phyloP scores from a whole-genome alignment of 2,888 invertebrate species.

The Masnerella sp. region DNA sequence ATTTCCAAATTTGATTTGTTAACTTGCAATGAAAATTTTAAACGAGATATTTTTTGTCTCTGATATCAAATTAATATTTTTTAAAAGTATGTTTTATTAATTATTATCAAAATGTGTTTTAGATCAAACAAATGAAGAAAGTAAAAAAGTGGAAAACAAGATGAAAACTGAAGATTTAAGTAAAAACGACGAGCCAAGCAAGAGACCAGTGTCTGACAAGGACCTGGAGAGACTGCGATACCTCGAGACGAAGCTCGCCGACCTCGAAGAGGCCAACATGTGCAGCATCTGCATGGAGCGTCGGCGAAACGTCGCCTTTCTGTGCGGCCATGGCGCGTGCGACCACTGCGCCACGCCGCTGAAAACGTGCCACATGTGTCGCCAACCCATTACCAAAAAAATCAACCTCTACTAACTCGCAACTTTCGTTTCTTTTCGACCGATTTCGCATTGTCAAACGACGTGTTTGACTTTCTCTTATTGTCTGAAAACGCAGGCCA shows the following conservation, averaged over 20 bases:
- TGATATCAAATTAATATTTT: no score
- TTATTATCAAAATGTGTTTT: no score
- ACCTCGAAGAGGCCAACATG: conserved; percentile 91
- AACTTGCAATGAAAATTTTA: no score
- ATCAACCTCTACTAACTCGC: conserved; percentile 80
- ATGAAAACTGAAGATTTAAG: conserved; percentile 56
- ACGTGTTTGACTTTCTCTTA: not conserved
- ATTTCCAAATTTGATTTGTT: no score
- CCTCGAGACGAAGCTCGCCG: conserved; percentile 88
- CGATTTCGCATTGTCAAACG: conserved; percentile 24
- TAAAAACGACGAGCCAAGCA: conserved; percentile 52
- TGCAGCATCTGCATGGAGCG: conserved; percentile 94
- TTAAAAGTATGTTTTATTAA: no score
- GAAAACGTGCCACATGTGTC: conserved; percentile 91
- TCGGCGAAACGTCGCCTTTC: conserved; percentile 87
- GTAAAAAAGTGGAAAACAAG: conserved; percentile 26
- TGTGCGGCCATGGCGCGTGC: conserved; percentile 94
- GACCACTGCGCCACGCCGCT: conserved; percentile 89
- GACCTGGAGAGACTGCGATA: conserved; percentile 78
- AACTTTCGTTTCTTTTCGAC: not conserved
- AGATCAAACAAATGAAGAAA: conserved; percentile 33
- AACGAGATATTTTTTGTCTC: no score
- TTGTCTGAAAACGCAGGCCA: conserved; percentile 35
- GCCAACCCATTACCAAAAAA: conserved; percentile 86
- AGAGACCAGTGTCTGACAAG: conserved; percentile 68